phyloP scores from a whole-genome alignment of 2,113 vertebrate species.

The Excalfactoria chinensis region DNA sequence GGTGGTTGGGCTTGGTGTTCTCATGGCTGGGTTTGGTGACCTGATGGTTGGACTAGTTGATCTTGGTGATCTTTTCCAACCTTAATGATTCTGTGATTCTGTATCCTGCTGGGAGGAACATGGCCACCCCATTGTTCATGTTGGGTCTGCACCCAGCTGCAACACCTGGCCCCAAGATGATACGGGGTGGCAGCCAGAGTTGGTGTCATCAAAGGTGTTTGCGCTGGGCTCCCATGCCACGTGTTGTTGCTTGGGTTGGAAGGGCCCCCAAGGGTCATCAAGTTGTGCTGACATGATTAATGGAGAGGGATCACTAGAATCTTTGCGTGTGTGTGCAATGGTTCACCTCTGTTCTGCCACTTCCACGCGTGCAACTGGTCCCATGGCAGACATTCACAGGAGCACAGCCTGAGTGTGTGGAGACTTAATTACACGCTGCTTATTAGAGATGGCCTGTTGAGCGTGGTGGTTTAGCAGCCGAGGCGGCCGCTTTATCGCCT shows the following conservation, averaged over 20 bases:
- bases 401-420: neutral
- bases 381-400: rapidly evolving
- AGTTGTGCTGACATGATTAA: neutral
- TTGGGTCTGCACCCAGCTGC: neutral
- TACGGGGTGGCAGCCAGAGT: neutral
- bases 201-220: neutral
- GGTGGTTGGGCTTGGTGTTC: too few species aligned
- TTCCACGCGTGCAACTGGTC: neutral
- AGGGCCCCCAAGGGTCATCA: too few species aligned
- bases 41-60: too few species aligned
- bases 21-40: too few species aligned
- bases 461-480: constrained; percentile 14
- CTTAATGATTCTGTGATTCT: neutral
- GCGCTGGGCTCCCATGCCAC: neutral
- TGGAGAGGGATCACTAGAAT: constrained; percentile 41
- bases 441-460: neutral
- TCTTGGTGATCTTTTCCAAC: too few species aligned
- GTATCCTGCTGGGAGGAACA: neutral
- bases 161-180: neutral
- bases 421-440: constrained; percentile 7
- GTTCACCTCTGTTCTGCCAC: neutral
- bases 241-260: too few species aligned
- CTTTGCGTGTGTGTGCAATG: neutral
- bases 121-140: neutral
- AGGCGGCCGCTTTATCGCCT: neutral